Conservation (phyloP, 2,113 vertebrate species). For the Otolemur garnettii region DNA sequence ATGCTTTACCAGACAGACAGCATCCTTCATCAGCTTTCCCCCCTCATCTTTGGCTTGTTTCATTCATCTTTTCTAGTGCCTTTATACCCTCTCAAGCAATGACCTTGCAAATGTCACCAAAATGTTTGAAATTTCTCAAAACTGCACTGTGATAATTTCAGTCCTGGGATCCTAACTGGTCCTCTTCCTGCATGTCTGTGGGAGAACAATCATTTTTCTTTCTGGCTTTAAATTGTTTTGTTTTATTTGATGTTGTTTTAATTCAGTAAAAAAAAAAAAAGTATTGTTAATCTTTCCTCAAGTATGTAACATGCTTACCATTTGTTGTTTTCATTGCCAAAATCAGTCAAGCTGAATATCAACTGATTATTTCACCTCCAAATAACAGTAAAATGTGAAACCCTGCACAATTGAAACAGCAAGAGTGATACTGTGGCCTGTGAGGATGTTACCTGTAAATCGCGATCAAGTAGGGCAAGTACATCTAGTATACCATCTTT, state of each 20-base stretch:
- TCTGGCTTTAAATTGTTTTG: background rate
- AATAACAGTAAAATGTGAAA: background rate
- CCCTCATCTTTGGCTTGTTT: background rate
- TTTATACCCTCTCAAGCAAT: background rate
- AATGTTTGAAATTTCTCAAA: background rate
- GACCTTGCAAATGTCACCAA: background rate
- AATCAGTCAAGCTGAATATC: background rate
- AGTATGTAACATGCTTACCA: background rate
- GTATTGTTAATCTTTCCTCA: background rate
- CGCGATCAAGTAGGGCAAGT: background rate
- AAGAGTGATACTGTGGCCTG: background rate
- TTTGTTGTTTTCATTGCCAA: background rate
- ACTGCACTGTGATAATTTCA: background rate
- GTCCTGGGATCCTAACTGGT: background rate
- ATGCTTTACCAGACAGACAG: background rate
- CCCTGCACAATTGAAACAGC: background rate
- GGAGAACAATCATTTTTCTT: background rate
- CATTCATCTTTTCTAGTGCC: background rate
- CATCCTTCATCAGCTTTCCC: background rate
- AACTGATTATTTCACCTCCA: background rate
- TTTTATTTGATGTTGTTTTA: background rate
- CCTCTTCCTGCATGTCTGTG: background rate
- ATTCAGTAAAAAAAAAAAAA: background rate
- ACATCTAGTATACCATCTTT: background rate
- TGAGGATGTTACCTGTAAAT: background rate